These are phyloP conservation scores for Phthorimaea operculella DNA, from an alignment of 1,140 invertebrate genomes.

Conservation along the genomic window DNA sequence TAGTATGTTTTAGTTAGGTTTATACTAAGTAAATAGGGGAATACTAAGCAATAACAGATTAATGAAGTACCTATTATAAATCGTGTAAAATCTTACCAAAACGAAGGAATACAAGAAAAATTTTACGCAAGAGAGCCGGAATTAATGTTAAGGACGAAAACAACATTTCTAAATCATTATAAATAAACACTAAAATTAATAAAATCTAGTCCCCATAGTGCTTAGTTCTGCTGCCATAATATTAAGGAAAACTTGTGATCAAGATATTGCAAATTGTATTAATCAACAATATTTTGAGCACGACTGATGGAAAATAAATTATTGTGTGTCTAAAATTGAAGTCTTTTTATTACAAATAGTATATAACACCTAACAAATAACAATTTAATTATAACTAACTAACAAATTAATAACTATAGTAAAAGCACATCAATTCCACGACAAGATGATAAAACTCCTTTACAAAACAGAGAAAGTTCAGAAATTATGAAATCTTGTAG, in stretches of 20 bases:
- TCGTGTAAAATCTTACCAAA: no score
- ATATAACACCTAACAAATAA: conserved; percentile 8
- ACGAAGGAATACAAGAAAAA: no score
- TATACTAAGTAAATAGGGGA: no score
- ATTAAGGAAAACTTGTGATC: conserved; percentile 49
- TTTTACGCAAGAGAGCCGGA: no score
- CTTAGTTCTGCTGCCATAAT: conserved; percentile 37
- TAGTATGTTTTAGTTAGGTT: no score
- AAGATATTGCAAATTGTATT: conserved; percentile 37
- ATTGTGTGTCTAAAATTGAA: conserved; percentile 1
- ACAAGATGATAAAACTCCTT: conserved; percentile 46
- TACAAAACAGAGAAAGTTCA: conserved; percentile 54
- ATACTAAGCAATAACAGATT: no score
- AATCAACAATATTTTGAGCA: conserved; percentile 55
- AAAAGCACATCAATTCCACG: conserved; percentile 51
- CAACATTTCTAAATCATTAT: no score
- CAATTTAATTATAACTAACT: conserved; percentile 20
- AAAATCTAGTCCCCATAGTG: background rate
- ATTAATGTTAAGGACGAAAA: no score
- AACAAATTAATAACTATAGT: conserved; percentile 26
- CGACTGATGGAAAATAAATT: conserved; percentile 29
- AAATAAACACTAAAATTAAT: background rate
- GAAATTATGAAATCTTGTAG: conserved; percentile 44
- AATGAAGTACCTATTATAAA: no score
- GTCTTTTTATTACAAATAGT: background rate